Base-by-base conservation (phyloP, 2,888 invertebrate genomes). In the Mayetiola destructor region DNA sequence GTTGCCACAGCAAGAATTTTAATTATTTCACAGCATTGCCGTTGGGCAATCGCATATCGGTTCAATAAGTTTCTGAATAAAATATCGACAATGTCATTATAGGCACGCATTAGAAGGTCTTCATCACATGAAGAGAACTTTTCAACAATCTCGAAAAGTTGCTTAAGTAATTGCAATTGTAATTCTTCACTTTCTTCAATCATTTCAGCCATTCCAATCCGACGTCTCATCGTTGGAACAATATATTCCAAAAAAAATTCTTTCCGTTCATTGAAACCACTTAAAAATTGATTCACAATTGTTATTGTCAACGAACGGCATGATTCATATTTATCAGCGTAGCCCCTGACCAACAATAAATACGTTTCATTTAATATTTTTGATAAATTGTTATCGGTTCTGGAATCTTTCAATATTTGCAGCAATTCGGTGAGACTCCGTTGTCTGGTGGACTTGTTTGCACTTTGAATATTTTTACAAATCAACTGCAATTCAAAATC, bases 1-100 rank as follows among this genome's bases (percentile, higher is more conserved):
- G 84, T 81, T 8, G 78, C 73, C 59, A 74, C 76, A 0, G 87
- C 80, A 40, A 91, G 64, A 56, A 77, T 68, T 1, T 82, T 78
- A 42, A 88, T 79, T 63, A 85, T 83, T 59, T 76, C 74, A 68
- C 89, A 90, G 40, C 85, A 84, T 64, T 81, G 80, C 63, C 84
- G 80, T 69, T 88, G 89, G 0, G 93, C 84, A 63, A 84, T 80
- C 3, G 90, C 85, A 72, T 79, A 90, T 27, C 82, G 81, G 72
- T 94, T 93, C 0, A 78, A 74, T 1, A 87, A 76, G 0, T 84
- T 82, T 66, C 82, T 82, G 30, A 77, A 74, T 29, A 92, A 70
- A 64, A 93, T 85, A 62, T 75, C 78, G 0, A 86, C 76, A 40
- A 85, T 76, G 65, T 91, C 88, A 63, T 66, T 61, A 56, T 68